These are phyloP conservation scores for Rotaria magnacalcarata DNA, from an alignment of 2,888 invertebrate species.

Conservation along the genomic window DNA sequence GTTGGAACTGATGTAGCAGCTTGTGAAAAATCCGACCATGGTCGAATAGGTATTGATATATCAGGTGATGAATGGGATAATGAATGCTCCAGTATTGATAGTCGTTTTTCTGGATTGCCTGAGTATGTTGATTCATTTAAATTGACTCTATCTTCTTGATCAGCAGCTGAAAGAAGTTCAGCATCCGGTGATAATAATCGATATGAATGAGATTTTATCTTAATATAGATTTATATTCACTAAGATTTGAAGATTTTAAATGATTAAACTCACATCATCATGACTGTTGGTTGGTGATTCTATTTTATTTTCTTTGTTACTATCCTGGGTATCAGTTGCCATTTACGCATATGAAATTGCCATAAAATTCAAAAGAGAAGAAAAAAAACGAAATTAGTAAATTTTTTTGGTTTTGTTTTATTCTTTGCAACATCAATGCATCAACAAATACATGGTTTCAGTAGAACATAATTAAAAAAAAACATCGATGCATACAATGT, in stretches of 20 bases:
- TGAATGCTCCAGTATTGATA: not conserved
- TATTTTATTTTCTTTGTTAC: not conserved
- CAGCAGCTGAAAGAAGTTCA: not conserved
- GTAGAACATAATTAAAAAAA: not conserved
- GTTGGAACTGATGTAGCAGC: not conserved
- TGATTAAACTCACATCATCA: not conserved
- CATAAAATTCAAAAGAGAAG: not conserved
- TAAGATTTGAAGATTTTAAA: not conserved
- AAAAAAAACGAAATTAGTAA: not conserved
- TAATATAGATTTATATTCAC: not conserved
- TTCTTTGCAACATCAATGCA: not conserved
- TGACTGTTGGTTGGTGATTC: not conserved
- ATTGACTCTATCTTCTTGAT: not conserved
- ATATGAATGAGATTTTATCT: not conserved
- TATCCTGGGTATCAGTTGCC: not conserved
- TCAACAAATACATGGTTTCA: not conserved
- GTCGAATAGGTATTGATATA: not conserved
- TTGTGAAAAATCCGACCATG: not conserved
- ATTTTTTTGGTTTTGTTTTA: not conserved
- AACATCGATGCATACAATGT: not conserved
- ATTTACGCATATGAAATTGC: not conserved
- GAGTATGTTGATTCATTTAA: not conserved
- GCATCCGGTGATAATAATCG: not conserved
- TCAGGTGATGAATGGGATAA: not conserved
- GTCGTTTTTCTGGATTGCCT: not conserved